Percentiles rank a stretch among this genome's conserved stretches.
These are phyloP conservation scores for Syndactyla subalaris DNA, from an alignment of 2,797 vertebrate genomes.

Conservation along the genomic window DNA sequence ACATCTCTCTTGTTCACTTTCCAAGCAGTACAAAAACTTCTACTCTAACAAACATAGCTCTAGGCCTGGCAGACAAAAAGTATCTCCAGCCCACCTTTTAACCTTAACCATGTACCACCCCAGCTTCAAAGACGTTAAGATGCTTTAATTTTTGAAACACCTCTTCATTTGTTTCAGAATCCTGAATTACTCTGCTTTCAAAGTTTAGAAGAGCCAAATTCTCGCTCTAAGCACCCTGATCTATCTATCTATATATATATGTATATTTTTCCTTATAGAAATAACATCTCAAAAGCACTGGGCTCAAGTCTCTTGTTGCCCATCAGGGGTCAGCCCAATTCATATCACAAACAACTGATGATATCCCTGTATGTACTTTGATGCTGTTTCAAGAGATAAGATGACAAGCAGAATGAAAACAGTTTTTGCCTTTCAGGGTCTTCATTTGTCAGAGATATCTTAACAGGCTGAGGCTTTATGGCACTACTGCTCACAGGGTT, in stretches of 20 bases:
- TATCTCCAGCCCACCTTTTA: background rate
- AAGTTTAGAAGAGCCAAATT: background rate
- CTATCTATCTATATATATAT: accelerated
- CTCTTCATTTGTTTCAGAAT: background rate
- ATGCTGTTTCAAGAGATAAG: background rate
- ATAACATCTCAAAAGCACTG: background rate
- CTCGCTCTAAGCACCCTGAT: background rate
- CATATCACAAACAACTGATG: background rate
- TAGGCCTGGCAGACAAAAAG: background rate
- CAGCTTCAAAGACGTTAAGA: background rate
- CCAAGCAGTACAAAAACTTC: background rate
- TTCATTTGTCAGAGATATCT: background rate
- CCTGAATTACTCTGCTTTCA: background rate
- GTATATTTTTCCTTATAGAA: background rate
- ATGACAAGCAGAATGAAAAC: background rate
- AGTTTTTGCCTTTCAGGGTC: background rate
- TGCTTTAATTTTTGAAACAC: background rate
- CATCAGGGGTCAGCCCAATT: background rate
- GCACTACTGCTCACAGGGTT: background rate
- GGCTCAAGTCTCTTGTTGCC: background rate
- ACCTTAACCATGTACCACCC: background rate
- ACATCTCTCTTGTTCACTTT: background rate
- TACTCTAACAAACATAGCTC: accelerated
- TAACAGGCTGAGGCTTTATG: background rate
- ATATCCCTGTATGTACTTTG: background rate